These are phyloP conservation scores for Rhimphoctona megacephalus DNA, from an alignment of 2,888 invertebrate species.

Conservation along the genomic window DNA sequence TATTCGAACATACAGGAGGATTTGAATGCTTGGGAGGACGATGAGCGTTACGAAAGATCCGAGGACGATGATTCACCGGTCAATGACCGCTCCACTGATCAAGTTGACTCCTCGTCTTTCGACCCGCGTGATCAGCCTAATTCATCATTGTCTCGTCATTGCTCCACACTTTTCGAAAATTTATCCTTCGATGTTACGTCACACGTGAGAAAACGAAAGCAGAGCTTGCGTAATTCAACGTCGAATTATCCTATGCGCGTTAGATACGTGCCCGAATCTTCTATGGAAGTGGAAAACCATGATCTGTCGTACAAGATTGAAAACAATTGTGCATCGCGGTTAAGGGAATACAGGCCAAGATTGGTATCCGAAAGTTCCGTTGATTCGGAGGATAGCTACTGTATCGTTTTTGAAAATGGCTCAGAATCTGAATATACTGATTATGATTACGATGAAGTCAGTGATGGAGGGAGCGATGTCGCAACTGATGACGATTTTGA, in stretches of 20 bases:
- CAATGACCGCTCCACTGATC: slow-evolving; percentile 12
- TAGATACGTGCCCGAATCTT: slow-evolving; percentile 70
- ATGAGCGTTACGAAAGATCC: slow-evolving; percentile 24
- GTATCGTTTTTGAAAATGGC: slow-evolving; percentile 77
- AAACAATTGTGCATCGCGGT: slow-evolving; percentile 41
- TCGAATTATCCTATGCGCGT: slow-evolving; percentile 66
- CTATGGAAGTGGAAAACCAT: slow-evolving; percentile 54
- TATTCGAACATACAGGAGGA: slow-evolving; percentile 73
- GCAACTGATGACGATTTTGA: slow-evolving; percentile 38
- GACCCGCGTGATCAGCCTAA: slow-evolving; percentile 3
- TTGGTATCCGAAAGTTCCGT: slow-evolving; percentile 78
- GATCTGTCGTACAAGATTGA: slow-evolving; percentile 4
- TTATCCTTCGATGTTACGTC: slow-evolving; percentile 70
- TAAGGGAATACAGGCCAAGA: slow-evolving; percentile 66
- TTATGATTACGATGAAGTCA: slow-evolving; percentile 53
- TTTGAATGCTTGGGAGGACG: slow-evolving; percentile 64
- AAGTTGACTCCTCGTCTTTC: neutral
- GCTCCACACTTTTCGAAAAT: slow-evolving; percentile 45
- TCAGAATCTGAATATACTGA: slow-evolving; percentile 71
- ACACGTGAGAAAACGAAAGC: slow-evolving; percentile 63
- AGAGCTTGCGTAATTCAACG: slow-evolving; percentile 37
- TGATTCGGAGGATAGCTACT: slow-evolving; percentile 81
- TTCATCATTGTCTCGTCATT: slow-evolving; percentile 10
- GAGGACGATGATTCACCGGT: slow-evolving; percentile 62
- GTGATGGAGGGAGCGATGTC: slow-evolving; percentile 55